phyloP scores from a whole-genome alignment of 2,888 invertebrate genomes.

The Arrhopalites spinosus region DNA sequence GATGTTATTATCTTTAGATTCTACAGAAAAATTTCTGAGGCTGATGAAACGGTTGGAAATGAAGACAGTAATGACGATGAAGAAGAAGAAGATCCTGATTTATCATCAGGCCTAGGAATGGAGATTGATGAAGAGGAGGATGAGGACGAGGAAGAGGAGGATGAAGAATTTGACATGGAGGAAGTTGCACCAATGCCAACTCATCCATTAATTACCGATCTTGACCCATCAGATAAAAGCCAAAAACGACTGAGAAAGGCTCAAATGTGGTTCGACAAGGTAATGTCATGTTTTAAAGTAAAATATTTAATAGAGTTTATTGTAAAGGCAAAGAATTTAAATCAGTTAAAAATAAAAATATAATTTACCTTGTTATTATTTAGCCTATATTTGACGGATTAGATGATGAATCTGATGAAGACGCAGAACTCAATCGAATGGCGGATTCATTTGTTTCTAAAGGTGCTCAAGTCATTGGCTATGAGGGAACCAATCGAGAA shows the following conservation, averaged over 20 bases:
- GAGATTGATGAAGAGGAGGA: constrained; percentile 35
- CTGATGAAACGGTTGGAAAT: constrained; percentile 62
- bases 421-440: constrained; percentile 81
- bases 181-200: constrained; percentile 42
- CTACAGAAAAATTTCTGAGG: constrained; percentile 59
- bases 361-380: background rate
- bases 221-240: constrained; percentile 76
- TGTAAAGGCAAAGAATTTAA: too few species aligned
- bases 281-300: constrained; percentile 42
- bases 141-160: constrained; percentile 24
- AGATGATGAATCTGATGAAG: constrained; percentile 78
- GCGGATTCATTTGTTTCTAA: constrained; percentile 73
- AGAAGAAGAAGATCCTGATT: constrained; percentile 57
- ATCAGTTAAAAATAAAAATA: background rate
- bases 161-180: constrained; percentile 41
- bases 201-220: constrained; percentile 76
- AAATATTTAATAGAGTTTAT: constrained; percentile 13
- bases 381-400: constrained; percentile 77
- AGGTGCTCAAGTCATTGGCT: constrained; percentile 65
- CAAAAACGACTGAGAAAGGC: constrained; percentile 77
- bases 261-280: constrained; percentile 83
- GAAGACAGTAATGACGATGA: constrained; percentile 58
- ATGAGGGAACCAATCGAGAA: constrained; percentile 17
- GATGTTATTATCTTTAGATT: constrained; percentile 43
- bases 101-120: constrained; percentile 44